These are phyloP conservation scores for Poecilia picta DNA, from an alignment of 2,797 vertebrate species.

Conservation along the genomic window DNA sequence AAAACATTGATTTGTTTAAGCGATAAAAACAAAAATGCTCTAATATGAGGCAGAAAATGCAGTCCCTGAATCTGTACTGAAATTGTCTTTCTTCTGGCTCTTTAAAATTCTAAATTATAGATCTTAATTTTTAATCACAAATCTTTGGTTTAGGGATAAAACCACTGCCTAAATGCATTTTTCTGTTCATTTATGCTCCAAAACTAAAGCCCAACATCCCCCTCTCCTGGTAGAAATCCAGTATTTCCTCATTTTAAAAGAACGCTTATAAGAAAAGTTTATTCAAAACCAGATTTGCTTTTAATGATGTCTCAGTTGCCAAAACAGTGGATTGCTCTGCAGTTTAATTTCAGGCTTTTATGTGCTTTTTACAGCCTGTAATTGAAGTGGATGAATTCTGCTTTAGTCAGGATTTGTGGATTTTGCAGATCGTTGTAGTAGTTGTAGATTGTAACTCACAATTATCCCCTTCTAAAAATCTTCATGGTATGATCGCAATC, in stretches of 20 bases:
- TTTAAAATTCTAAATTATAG: background rate
- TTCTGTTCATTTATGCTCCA: background rate
- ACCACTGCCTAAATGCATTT: conserved; percentile 1
- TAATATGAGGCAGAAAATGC: conserved; percentile 6
- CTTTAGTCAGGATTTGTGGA: too few species aligned
- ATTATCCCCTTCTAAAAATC: too few species aligned
- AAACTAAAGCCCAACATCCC: conserved; percentile 41
- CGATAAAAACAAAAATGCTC: background rate
- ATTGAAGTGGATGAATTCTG: background rate
- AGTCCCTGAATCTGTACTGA: conserved; percentile 10
- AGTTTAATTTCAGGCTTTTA: background rate
- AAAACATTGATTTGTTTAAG: conserved; percentile 17
- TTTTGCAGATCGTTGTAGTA: too few species aligned
- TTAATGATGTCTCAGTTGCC: conserved; percentile 18
- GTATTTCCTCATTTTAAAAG: background rate
- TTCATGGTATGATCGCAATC: too few species aligned
- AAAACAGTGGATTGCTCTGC: background rate
- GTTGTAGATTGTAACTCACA: too few species aligned
- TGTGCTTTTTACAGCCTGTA: background rate
- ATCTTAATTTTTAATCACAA: background rate
- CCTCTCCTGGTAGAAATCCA: conserved; percentile 61
- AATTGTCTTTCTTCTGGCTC: background rate
- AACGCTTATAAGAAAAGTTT: background rate
- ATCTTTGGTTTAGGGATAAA: conserved; percentile 1
- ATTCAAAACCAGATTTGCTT: conserved; percentile 15